These are phyloP conservation scores for Merluccius polli DNA, from an alignment of 2,797 vertebrate species.

Conservation along the genomic window DNA sequence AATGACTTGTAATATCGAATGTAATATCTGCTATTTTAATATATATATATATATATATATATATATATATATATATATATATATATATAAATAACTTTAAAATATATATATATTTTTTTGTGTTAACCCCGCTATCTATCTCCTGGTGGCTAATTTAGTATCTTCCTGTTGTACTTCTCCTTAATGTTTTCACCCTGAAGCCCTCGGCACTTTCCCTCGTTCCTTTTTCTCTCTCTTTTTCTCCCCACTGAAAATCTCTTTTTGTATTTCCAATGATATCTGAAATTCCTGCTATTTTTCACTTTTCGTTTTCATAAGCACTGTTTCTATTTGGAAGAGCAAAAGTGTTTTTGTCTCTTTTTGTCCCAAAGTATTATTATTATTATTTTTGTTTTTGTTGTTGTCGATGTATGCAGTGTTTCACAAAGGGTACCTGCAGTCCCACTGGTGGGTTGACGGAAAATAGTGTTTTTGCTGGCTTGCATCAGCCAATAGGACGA, in stretches of 20 bases:
- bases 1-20: not conserved
- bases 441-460: not conserved
- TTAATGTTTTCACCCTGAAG: constrained; percentile 5
- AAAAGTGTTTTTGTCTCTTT: not conserved
- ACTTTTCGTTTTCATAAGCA: constrained; percentile 1
- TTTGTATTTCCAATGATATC: constrained; percentile 1
- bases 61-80: too few species aligned
- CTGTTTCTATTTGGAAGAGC: not conserved
- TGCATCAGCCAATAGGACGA: not conserved
- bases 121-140: not conserved
- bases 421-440: not conserved
- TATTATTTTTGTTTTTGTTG: not conserved
- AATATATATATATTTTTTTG: not conserved
- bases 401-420: not conserved
- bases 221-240: not conserved
- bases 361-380: not conserved
- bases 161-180: not conserved
- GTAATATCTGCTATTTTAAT: not conserved
- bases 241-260: not conserved
- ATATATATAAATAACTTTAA: not conserved
- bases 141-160: not conserved
- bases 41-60: too few species aligned
- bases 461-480: constrained; percentile 1
- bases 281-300: not conserved
- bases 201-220: not conserved